These are phyloP conservation scores for Bolinopsis microptera DNA, from an alignment of 37 sponge, comb jelly and placozoan genomes.

Conservation along the genomic window DNA sequence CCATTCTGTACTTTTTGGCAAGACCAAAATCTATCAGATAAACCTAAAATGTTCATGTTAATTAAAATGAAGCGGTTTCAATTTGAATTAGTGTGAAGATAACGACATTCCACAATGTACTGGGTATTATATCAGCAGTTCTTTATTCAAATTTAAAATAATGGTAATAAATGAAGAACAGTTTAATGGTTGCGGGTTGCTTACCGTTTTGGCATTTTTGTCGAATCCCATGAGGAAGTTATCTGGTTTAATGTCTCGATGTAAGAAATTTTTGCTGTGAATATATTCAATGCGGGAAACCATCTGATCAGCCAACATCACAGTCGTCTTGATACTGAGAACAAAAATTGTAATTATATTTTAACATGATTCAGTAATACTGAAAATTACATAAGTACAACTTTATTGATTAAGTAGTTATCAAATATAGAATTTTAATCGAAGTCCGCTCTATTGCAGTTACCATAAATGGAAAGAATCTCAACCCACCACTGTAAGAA, in stretches of 20 bases:
- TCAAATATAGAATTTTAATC: too few relatives aligned
- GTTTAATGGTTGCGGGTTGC: too few relatives aligned
- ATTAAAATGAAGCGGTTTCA: neutral
- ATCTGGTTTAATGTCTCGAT: slow-evolving; percentile 63
- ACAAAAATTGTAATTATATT: too few relatives aligned
- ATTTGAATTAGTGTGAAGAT: too few relatives aligned
- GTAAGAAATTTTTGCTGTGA: slow-evolving; percentile 39
- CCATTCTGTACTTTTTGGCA: slow-evolving; percentile 63
- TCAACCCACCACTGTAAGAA: too few relatives aligned
- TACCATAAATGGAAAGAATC: too few relatives aligned
- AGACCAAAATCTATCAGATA: slow-evolving; percentile 66
- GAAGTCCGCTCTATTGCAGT: too few relatives aligned
- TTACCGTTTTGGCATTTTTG: slow-evolving; percentile 53
- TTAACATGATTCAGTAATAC: too few relatives aligned
- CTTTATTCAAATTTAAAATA: too few relatives aligned
- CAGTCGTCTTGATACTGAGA: slow-evolving; percentile 62
- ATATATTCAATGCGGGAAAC: slow-evolving; percentile 50
- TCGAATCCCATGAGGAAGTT: slow-evolving; percentile 57
- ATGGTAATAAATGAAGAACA: too few relatives aligned
- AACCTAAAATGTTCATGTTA: slow-evolving; percentile 11
- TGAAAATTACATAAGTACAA: neutral
- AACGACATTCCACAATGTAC: too few relatives aligned
- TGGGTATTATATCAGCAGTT: too few relatives aligned
- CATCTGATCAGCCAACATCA: slow-evolving; percentile 66
- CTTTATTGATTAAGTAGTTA: neutral